Evolutionary conservation across 2,797 vertebrate species (phyloP).

Genomic region (Ceryle rudis): DNA sequence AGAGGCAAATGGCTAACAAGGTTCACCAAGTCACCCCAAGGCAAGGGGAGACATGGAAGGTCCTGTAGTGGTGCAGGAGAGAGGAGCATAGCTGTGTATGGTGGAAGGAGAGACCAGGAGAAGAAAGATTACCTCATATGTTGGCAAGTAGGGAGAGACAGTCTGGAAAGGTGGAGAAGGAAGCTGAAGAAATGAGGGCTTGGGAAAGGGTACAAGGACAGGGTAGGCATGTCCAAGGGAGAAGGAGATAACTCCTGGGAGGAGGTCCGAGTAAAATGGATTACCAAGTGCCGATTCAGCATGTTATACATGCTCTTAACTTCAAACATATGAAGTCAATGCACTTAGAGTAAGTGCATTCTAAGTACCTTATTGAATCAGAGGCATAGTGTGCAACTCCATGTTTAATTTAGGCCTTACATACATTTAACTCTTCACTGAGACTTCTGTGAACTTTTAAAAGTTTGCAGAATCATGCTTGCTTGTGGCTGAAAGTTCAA

Average conservation of each 20-base stretch:
- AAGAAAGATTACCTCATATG: not conserved
- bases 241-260: not conserved
- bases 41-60: not conserved
- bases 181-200: not conserved
- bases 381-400: not conserved
- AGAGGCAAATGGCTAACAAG: not conserved
- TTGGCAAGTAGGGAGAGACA: not conserved
- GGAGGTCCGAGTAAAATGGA: not conserved
- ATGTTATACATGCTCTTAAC: not conserved
- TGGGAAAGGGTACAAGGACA: not conserved
- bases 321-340: not conserved
- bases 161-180: not conserved
- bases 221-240: not conserved
- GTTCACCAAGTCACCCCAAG: not conserved
- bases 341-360: not conserved
- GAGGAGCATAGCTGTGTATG: not conserved
- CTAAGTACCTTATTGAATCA: not conserved
- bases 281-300: conserved; percentile 16
- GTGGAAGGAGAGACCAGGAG: not conserved
- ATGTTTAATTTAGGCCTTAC: not conserved
- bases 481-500: not conserved
- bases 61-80: not conserved
- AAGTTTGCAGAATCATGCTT: not conserved
- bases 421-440: not conserved
- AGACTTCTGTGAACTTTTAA: not conserved